Evolutionary conservation across 2,113 vertebrate species (phyloP), one percentile per base, ranked within the genome.

Genomic region (Tauraco erythrolophus): DNA sequence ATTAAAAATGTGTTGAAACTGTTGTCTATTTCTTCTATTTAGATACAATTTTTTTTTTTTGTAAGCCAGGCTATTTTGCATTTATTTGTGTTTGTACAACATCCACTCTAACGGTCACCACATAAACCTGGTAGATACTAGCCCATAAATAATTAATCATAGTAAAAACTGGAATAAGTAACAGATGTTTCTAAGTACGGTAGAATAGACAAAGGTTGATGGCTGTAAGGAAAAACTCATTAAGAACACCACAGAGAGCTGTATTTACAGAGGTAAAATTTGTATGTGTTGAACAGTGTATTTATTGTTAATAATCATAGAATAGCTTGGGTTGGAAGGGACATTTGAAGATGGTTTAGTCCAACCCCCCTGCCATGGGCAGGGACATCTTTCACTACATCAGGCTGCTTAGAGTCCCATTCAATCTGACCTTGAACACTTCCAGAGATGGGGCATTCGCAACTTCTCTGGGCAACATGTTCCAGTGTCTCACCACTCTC

Each of bases 381-480:
- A 75, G 33, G 2, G 12, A 3, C 22, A 60, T 2, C 11, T 72
- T 31, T 2, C 5, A 11, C 27, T 33, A 82, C 12, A 33, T 5
- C 14, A 58, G 8, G 6, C 1, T 82, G 7, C 23, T 15, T 50
- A 61, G 61, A 84, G 10, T 4, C 46, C 17, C 6, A 0, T 64
- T 54, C 53, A 64, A 4, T 8, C 5, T 60, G 43, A 1, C 14
- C 48, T 94, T 56, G 19, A 77, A 46, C 6, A 28, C 13, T 50
- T 37, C 8, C 53, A 84, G 3, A 4, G 12, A 4, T 9, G 33
- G 5, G 3, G 1, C 14, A 57, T 5, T 8, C 31, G 7, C 15
- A 24, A 2, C 10, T 3, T 76, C 22, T 51, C n/a, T 81, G 57
- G 31, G 13, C 13, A 72, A 10, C 4, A 4, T 15, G 10, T 43